These are phyloP conservation scores for Macroramphosus scolopax DNA, from an alignment of 2,797 vertebrate species.

Conservation along the genomic window DNA sequence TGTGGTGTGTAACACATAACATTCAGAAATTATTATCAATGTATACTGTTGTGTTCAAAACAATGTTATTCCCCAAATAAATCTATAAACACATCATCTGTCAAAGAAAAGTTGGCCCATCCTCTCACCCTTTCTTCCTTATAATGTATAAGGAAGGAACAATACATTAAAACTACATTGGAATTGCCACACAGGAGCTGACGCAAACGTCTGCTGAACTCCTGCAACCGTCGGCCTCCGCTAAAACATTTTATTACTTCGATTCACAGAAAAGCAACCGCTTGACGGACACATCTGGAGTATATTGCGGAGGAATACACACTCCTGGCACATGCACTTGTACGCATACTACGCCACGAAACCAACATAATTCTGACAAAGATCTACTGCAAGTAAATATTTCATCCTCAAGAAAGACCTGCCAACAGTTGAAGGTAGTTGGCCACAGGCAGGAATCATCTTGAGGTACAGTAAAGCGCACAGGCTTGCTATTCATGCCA, in stretches of 20 bases:
- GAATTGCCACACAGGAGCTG: not conserved
- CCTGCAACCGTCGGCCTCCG: not conserved
- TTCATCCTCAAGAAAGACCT: constrained; percentile 17
- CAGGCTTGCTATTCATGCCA: constrained; percentile 21
- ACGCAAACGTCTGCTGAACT: not conserved
- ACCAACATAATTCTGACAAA: constrained; percentile 17
- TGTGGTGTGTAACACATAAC: not conserved
- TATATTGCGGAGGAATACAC: constrained; percentile 21
- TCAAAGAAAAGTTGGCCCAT: no score
- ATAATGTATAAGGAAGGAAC: no score
- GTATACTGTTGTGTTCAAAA: no score
- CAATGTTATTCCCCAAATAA: no score
- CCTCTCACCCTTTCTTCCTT: no score
- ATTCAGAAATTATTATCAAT: no score
- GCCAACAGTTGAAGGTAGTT: constrained; percentile 18
- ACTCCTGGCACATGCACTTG: constrained; percentile 15
- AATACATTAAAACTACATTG: no score
- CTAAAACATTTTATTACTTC: constrained; percentile 7
- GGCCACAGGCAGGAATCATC: constrained; percentile 15
- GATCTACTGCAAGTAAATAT: constrained; percentile 18
- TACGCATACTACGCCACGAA: constrained; percentile 5
- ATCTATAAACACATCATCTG: no score
- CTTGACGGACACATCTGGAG: constrained; percentile 30
- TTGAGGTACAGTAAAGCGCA: constrained; percentile 26
- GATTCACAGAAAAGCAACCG: constrained; percentile 6